A percentile compares a stretch with the other conserved stretches of the same genome.
Conservation (phyloP, 2,113 vertebrate species). For the Sebastes fasciatus region DNA sequence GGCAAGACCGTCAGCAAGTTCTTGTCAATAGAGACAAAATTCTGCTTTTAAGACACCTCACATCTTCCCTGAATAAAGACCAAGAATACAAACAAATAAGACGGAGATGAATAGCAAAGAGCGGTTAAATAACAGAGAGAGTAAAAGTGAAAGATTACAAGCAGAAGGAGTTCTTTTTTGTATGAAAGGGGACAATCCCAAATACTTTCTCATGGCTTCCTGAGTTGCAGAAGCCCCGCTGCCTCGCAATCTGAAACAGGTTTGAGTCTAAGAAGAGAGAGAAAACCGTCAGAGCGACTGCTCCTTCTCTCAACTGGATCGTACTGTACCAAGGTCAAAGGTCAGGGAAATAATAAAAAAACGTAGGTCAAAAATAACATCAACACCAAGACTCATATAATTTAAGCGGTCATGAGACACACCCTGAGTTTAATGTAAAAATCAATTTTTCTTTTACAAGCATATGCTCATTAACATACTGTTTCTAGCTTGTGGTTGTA, state of each 20-base stretch:
- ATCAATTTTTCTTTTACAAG: slow-evolving; percentile 15
- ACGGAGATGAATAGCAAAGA: background rate
- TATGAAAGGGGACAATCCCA: slow-evolving; percentile 27
- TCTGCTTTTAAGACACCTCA: background rate
- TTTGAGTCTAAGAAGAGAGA: slow-evolving; percentile 12
- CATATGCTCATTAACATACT: slow-evolving; percentile 3
- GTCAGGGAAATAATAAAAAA: slow-evolving; percentile 10
- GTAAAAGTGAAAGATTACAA: slow-evolving; percentile 2
- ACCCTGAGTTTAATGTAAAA: slow-evolving; percentile 13
- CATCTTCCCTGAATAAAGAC: background rate
- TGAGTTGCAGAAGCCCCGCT: slow-evolving; percentile 43
- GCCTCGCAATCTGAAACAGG: slow-evolving; percentile 57
- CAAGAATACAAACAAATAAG: background rate
- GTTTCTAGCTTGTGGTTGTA: slow-evolving; percentile 32
- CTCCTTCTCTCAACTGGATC: slow-evolving; percentile 4
- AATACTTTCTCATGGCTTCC: slow-evolving; percentile 39
- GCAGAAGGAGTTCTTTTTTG: background rate
- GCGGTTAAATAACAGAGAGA: background rate
- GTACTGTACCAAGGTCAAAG: slow-evolving; percentile 9
- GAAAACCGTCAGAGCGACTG: background rate
- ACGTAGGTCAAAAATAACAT: slow-evolving; percentile 8
- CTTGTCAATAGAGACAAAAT: slow-evolving; percentile 7
- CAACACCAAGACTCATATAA: background rate
- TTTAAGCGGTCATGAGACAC: background rate
- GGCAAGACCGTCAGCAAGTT: background rate